Base-by-base conservation (phyloP, 2,797 vertebrate genomes). In the Sciaenops ocellatus region DNA sequence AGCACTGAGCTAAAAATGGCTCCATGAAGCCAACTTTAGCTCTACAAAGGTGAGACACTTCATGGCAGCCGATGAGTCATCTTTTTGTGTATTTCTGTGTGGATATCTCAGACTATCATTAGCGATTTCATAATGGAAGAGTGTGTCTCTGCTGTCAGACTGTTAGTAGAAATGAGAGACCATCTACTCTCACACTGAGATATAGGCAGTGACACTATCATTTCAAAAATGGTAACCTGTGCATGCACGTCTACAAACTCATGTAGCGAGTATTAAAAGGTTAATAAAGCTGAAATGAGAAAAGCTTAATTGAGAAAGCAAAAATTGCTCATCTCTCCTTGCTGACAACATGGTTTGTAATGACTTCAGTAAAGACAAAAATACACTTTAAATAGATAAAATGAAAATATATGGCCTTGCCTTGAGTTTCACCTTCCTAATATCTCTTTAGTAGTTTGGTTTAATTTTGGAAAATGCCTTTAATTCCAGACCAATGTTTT, bases 1-100 rank as follows among this genome's bases (percentile, higher is more conserved):
- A 90, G 85, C 85, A 73, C 78, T 44, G 56, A 82, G 86, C 92
- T 92, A 94, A 94, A 94, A 94, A 94, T 92, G 90, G 89, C 84
- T 87, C 78, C 44, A 41, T 59, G 73, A 76, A 77, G 88, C 94
- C 91, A 90, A 89, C 89, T 93, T 93, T 93, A 95, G 91, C 87
- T 88, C 73, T 24, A 79, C 87, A 90, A 90, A 90, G 91, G 92
- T 93, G 90, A 89, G 87, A 71, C 84, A 70, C 71, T 73, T 79
- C 61, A 26, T 46, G 57, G 82, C 69, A 80, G 88, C 71, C 26
- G 73, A 74, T 93, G 93, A 92, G 80, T 94, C 93, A 92, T 90
- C 84, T 67, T 44, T 64, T 46, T 74, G 64, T 77, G 63, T 78
- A 59, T 76, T 59, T 78, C 71, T 55, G 47, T 1, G 12, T 57